Evolutionary conservation across 2,888 invertebrate genomes (phyloP).

Genomic region (Adineta ricciae): DNA sequence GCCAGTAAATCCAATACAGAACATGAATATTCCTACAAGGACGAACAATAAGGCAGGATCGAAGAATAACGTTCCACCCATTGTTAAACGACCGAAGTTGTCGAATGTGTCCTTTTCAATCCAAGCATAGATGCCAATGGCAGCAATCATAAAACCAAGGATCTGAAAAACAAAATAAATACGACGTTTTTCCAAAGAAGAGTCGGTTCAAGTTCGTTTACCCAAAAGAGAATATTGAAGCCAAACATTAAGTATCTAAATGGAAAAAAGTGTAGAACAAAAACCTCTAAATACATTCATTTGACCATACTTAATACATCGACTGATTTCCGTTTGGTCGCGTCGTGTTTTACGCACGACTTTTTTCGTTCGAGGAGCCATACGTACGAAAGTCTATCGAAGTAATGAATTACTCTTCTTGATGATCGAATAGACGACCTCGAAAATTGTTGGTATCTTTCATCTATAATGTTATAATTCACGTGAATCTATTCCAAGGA

Average conservation of each 20-base stretch:
- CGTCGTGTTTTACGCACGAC: neutral
- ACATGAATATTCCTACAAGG: slow-evolving; percentile 78
- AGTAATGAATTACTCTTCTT: neutral
- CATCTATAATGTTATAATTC: neutral
- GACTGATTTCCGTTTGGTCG: slow-evolving; percentile 31
- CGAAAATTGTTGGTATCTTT: neutral
- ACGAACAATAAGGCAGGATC: slow-evolving; percentile 92
- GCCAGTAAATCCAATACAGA: slow-evolving; percentile 89
- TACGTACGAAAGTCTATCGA: neutral
- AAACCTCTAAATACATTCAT: neutral
- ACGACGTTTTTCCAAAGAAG: neutral
- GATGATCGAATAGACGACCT: neutral
- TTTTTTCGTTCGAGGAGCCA: neutral
- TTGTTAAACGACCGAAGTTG: slow-evolving; percentile 79
- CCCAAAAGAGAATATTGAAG: slow-evolving; percentile 33
- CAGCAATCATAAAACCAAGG: slow-evolving; percentile 72
- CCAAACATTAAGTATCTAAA: slow-evolving; percentile 31
- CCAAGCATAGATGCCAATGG: slow-evolving; percentile 93
- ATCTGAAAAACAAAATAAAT: slow-evolving; percentile 52
- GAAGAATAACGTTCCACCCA: slow-evolving; percentile 62
- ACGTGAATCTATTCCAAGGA: neutral
- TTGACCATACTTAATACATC: slow-evolving; percentile 13
- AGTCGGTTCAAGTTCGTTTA: neutral
- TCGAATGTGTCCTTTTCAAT: slow-evolving; percentile 90
- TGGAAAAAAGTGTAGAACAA: neutral